These are phyloP conservation scores for Nasua narica DNA, from an alignment of 2,797 vertebrate genomes.

Conservation along the genomic window DNA sequence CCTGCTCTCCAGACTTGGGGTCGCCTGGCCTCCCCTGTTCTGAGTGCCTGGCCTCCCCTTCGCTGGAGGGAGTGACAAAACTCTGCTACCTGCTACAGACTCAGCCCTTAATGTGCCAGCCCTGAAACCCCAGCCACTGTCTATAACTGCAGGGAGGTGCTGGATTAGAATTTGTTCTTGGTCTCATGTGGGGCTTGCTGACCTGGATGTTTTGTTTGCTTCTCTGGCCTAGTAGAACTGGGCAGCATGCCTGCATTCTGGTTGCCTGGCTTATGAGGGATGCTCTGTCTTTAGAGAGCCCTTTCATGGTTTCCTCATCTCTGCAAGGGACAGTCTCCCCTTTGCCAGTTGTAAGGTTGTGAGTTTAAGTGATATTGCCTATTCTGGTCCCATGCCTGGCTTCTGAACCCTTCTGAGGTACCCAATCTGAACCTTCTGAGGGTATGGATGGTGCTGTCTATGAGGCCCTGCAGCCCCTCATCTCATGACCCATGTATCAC, in stretches of 20 bases:
- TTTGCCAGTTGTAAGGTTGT: background rate
- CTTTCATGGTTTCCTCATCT: background rate
- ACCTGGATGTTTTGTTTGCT: too few species aligned
- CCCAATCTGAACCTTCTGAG: background rate
- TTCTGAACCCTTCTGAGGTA: background rate
- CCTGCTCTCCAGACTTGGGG: too few species aligned
- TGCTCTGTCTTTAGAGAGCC: background rate
- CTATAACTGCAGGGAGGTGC: background rate
- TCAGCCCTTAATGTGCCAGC: background rate
- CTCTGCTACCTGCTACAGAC: background rate
- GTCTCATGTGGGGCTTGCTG: background rate
- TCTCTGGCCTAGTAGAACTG: background rate
- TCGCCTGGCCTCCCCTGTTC: background rate
- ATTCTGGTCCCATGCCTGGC: background rate
- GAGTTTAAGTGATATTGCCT: background rate
- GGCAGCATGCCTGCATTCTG: background rate
- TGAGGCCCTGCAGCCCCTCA: background rate
- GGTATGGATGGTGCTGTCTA: background rate
- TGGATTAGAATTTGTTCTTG: background rate
- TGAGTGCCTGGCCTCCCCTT: background rate
- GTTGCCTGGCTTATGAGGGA: background rate
- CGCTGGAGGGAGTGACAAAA: fast-evolving
- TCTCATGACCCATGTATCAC: background rate
- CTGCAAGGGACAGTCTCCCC: background rate
- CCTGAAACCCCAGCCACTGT: background rate